Base-by-base conservation (phyloP, 2,113 vertebrate genomes). In the Vidua chalybeata region DNA sequence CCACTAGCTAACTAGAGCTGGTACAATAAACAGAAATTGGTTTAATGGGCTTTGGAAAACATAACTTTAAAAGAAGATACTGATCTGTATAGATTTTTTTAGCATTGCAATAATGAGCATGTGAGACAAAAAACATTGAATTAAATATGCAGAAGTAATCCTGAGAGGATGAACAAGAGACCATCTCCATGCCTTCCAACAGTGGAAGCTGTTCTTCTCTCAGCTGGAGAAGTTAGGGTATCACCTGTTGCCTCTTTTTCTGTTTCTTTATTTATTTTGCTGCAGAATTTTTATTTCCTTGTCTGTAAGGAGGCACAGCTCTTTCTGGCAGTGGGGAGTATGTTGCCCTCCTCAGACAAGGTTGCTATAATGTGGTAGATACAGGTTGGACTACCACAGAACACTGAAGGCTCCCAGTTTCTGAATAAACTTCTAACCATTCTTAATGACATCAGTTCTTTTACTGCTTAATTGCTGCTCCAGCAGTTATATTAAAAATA, bases 301-400 rank as follows among this genome's bases (percentile, higher is more conserved):
- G 5, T 51, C 41, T 66, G 4, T 28, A 22, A 69, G 59, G 49
- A 80, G 22, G 8, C 35, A 11, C 19, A 56, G 46, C 13, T 54
- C 31, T 76, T 73, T 15, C 27, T 46, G 37, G 15, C 26, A 73
- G 8, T 8, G 24, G 15, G 26, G 8, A 75, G 21, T 0, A 2
- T 4, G 6, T 24, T 62, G 13, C 8, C 45, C 3, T 64, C 35
- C 9, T 21, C 16, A 51, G 52, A 14, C 0, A 0, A 79, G 27
- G 21, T 58, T 68, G 5, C 26, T 49, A 3, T 22, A 31, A 10
- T 14, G 8, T 8, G 12, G 9, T 43, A 62, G 52, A 48, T 43
- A 48, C 1, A 3, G 54, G 10, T 2, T 19, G 7, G 45, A 30
- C 19, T 56, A 19, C 3, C 19, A 45, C 10, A 76, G 66, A 37